A percentile compares a stretch with the other conserved stretches of the same genome.
phyloP scores from a whole-genome alignment of 2,113 vertebrate genomes.

The Scophthalmus maximus region DNA sequence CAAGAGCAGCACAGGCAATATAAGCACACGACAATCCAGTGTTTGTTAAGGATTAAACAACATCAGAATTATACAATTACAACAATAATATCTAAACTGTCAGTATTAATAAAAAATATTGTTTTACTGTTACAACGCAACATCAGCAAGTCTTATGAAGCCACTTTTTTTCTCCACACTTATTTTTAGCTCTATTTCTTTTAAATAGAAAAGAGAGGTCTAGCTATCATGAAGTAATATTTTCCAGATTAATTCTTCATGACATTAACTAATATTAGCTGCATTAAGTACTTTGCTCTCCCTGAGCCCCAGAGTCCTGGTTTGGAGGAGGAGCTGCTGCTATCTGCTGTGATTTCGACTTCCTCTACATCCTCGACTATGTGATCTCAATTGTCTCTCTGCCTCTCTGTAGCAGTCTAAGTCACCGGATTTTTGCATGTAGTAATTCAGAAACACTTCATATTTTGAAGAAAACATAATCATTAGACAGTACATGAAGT shows the following conservation, averaged over 20 bases:
- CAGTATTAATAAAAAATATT: too few relatives aligned
- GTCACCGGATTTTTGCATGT: background rate
- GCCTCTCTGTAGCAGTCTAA: background rate
- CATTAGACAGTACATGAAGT: background rate
- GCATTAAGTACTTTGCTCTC: background rate
- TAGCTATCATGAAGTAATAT: background rate
- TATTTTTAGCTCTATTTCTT: too few relatives aligned
- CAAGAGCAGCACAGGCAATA: background rate
- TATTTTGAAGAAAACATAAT: background rate
- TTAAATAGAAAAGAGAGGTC: too few relatives aligned
- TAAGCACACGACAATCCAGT: background rate
- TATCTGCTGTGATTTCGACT: constrained; percentile 15
- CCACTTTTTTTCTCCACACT: too few relatives aligned
- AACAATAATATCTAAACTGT: background rate
- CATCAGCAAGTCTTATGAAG: too few relatives aligned
- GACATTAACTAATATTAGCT: background rate
- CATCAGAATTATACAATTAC: background rate
- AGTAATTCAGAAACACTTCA: background rate
- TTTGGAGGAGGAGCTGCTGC: background rate
- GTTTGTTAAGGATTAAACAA: background rate
- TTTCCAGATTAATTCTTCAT: background rate
- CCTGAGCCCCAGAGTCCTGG: background rate
- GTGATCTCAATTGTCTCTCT: background rate
- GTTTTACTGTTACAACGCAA: too few relatives aligned
- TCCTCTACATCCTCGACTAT: constrained; percentile 33